These are phyloP conservation scores for Pseudomyrmex flavicornis DNA, from an alignment of 1,140 invertebrate genomes.

Conservation along the genomic window DNA sequence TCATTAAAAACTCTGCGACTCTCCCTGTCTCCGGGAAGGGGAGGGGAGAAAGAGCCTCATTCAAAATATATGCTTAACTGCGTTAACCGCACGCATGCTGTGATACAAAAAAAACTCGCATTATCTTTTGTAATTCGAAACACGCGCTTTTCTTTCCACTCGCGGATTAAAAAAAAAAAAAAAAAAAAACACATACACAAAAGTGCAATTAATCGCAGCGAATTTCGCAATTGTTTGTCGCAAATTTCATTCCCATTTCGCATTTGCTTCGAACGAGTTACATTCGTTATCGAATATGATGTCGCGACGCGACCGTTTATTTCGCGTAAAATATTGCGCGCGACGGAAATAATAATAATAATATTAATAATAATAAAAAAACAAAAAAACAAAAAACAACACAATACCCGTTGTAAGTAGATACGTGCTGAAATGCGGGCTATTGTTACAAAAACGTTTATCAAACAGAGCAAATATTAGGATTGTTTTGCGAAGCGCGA, in stretches of 20 bases:
- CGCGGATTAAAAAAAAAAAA: neutral
- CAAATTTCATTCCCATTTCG: constrained; percentile 14
- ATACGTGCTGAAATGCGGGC: neutral
- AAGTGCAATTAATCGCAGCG: constrained; percentile 22
- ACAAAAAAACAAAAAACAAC: neutral
- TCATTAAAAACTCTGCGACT: constrained; percentile 70
- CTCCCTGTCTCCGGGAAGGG: neutral
- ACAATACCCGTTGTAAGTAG: constrained; percentile 5
- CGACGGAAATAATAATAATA: too few species aligned
- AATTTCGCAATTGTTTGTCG: constrained; percentile 18
- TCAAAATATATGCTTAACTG: constrained; percentile 43
- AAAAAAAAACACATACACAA: neutral
- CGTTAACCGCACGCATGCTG: constrained; percentile 50
- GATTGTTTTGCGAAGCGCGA: neutral
- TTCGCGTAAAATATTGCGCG: constrained; percentile 7
- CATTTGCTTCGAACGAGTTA: too few species aligned
- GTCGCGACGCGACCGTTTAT: neutral
- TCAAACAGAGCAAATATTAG: constrained; percentile 34
- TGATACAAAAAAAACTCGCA: constrained; percentile 28
- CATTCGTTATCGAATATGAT: constrained; percentile 10
- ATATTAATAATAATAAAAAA: too few species aligned
- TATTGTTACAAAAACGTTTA: constrained; percentile 10
- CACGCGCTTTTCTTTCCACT: neutral
- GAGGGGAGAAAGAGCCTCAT: constrained; percentile 16
- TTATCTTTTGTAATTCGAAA: constrained; percentile 40